A percentile compares a stretch with the other conserved stretches of the same genome.
Conservation (phyloP, 35 echinoderm and acorn worm genomes). For the Strongylocentrotus purpuratus region DNA sequence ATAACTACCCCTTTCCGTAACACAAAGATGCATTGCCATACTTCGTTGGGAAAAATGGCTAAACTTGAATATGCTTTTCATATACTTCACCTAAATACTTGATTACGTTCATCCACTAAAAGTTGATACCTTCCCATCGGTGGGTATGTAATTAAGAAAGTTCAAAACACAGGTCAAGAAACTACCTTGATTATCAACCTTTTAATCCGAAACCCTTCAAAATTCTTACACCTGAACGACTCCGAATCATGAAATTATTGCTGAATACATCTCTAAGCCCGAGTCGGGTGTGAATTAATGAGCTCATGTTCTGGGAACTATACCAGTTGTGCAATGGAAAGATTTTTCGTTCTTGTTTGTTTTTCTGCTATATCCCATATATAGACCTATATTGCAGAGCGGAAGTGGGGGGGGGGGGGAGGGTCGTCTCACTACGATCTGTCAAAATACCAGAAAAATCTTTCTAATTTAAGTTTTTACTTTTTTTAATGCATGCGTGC, state of each 20-base stretch:
- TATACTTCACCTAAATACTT: neutral
- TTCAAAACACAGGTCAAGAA: neutral
- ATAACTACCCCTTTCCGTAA: too few species aligned
- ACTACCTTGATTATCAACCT: neutral
- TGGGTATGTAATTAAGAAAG: neutral
- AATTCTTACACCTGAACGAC: neutral
- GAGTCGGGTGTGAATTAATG: neutral
- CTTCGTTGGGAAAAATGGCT: too few species aligned
- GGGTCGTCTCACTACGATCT: too few species aligned
- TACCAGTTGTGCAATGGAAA: neutral
- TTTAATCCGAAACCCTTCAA: conserved; percentile 4
- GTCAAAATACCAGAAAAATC: too few species aligned
- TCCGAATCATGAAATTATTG: neutral
- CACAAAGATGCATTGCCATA: too few species aligned
- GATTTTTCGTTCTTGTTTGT: neutral
- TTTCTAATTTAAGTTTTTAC: too few species aligned
- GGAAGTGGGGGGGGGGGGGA: too few species aligned
- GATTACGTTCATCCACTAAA: neutral
- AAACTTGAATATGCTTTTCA: neutral
- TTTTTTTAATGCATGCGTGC: too few species aligned
- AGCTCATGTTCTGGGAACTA: neutral
- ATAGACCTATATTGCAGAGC: too few species aligned
- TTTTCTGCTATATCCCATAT: too few species aligned
- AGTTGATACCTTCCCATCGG: neutral
- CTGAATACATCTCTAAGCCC: neutral